Evolutionary conservation across 2,113 vertebrate genomes (phyloP).

Genomic region (Clarias macrocephalus): DNA sequence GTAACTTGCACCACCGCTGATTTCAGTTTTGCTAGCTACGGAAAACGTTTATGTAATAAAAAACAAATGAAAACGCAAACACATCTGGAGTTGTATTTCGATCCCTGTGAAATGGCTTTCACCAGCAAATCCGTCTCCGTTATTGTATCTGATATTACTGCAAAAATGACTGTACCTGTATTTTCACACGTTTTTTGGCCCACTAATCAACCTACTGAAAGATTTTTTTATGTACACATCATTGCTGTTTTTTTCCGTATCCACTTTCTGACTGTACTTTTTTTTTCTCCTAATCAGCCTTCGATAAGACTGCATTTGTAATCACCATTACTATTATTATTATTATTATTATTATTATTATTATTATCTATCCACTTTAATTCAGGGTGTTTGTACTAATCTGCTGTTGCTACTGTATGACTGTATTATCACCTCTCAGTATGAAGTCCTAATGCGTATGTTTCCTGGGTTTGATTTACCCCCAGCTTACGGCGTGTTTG

Average conservation of each 20-base stretch:
- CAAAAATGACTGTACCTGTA: slow-evolving; percentile 26
- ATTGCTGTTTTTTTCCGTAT: slow-evolving; percentile 52
- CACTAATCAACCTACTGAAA: neutral
- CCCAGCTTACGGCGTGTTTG: slow-evolving; percentile 91
- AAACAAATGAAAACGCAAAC: too few relatives aligned
- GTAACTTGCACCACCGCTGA: neutral
- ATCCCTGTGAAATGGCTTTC: slow-evolving; percentile 48
- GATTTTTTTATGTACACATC: neutral
- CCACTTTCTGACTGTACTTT: slow-evolving; percentile 51
- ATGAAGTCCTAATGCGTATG: slow-evolving; percentile 41
- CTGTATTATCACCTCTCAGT: slow-evolving; percentile 68
- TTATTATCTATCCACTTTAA: slow-evolving; percentile 65
- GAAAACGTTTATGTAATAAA: neutral
- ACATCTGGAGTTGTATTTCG: slow-evolving; percentile 19
- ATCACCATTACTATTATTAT: slow-evolving; percentile 40
- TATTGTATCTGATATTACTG: neutral
- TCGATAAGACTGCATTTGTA: slow-evolving; percentile 72
- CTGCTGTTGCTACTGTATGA: slow-evolving; percentile 86
- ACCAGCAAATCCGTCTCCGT: slow-evolving; percentile 47
- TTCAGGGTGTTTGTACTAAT: slow-evolving; percentile 89
- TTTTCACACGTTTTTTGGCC: neutral
- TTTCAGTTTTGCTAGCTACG: neutral
- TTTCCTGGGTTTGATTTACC: slow-evolving; percentile 33
- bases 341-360: slow-evolving; percentile 15
- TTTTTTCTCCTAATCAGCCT: slow-evolving; percentile 26